A percentile compares a stretch with the other conserved stretches of the same genome.
Conservation (phyloP, 2,888 invertebrate species). For the Tillus elongatus region DNA sequence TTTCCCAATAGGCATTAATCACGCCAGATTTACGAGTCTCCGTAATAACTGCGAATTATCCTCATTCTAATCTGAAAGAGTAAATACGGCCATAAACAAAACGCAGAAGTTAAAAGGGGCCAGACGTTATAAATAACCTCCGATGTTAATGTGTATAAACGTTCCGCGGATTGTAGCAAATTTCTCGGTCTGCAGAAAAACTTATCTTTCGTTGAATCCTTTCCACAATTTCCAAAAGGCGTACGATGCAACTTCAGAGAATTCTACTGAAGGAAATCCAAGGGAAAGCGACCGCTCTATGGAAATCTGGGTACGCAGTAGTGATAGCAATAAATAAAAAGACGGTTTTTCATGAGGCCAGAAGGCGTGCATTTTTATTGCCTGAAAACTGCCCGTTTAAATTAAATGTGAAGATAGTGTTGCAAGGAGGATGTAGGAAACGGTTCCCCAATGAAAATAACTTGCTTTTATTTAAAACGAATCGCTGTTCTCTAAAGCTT, state of each 20-base stretch:
- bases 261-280: background rate
- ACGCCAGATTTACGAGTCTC: too few species aligned
- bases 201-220: conserved; percentile 35
- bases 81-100: conserved; percentile 32
- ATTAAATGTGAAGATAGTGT: conserved; percentile 43
- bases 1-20: too few species aligned
- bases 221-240: too few species aligned
- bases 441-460: too few species aligned
- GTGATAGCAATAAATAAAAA: conserved; percentile 41
- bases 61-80: conserved; percentile 7
- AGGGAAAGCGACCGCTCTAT: conserved; percentile 18
- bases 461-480: too few species aligned
- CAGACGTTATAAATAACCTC: conserved; percentile 41
- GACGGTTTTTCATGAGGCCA: conserved; percentile 42
- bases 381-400: conserved; percentile 45
- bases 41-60: too few species aligned
- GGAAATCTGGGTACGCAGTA: conserved; percentile 20
- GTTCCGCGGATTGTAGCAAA: conserved; percentile 41
- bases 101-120: conserved; percentile 38
- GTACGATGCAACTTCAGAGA: background rate
- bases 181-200: conserved; percentile 40
- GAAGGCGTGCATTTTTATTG: conserved; percentile 46
- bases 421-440: conserved; percentile 1
- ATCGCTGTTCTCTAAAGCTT: too few species aligned
- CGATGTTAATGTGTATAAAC: conserved; percentile 42